A percentile compares a stretch with the other conserved stretches of the same genome.
phyloP scores from a whole-genome alignment of 2,113 vertebrate genomes.

The Leiothrix lutea region DNA sequence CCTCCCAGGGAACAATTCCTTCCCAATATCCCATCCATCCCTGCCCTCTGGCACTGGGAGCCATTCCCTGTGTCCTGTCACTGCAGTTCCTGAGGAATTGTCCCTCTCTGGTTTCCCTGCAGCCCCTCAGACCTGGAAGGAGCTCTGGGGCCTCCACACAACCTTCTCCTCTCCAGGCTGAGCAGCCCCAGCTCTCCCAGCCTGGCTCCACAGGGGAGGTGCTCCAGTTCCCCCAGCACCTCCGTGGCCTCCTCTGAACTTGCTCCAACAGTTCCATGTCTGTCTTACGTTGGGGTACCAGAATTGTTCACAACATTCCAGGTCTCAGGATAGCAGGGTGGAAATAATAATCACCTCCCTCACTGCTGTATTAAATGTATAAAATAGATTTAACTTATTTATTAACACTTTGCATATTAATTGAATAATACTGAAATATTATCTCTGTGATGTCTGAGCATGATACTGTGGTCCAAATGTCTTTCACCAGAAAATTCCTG shows the following conservation, averaged over 20 bases:
- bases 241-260: background rate
- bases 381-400: background rate
- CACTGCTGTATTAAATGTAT: background rate
- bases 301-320: background rate
- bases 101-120: background rate
- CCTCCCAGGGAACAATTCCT: background rate
- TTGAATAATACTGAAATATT: background rate
- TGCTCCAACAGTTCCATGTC: fast-evolving
- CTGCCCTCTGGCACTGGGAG: background rate
- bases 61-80: background rate
- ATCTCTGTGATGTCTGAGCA: background rate
- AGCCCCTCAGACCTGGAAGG: background rate
- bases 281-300: fast-evolving
- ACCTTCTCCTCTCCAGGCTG: background rate
- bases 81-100: background rate
- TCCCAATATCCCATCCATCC: fast-evolving
- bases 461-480: background rate
- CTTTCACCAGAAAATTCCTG: slow-evolving; percentile 27
- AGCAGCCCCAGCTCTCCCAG: background rate
- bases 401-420: background rate
- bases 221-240: background rate
- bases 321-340: background rate
- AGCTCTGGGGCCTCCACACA: background rate
- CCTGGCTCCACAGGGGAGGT: background rate
- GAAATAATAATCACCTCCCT: background rate